Base-by-base conservation (phyloP, 2,888 invertebrate genomes). In the Calameuta filiformis region DNA sequence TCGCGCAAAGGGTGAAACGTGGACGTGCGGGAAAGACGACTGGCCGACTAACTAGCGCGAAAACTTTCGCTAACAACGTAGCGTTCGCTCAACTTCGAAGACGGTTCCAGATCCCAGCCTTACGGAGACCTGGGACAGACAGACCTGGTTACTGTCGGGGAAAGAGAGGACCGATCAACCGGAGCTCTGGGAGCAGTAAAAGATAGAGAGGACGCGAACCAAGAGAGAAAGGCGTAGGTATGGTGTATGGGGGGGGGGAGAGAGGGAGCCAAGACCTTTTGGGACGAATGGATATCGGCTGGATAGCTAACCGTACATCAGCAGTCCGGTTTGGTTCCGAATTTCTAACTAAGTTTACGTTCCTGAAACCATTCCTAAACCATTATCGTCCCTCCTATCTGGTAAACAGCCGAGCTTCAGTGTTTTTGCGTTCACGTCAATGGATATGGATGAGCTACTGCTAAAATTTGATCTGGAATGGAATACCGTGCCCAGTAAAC, bases 31-130 rank as follows among this genome's bases (percentile, higher is more conserved):
- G 80, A 83, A 82, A 80, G 78, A 82, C 80, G 82, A 76, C 82
- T 82, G 79, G 85, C 78, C 79, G 78, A 87, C 83, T 87, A 87
- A 86, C 87, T 86, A 86, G 86, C 83, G 80, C 81, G 84, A 84
- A 83, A 86, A 86, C 81, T 87, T 86, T 86, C 82, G 68, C 85
- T 85, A 86, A 86, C 86, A 86, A 86, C 84, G 81, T 85, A 79
- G 56, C 80, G 73, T 68, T 73, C 75, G 30, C 73, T 71, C 71
- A 77, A 73, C 77, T 76, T 73, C 74, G 68, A 23, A 35, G 75
- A 68, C 77, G 80, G 23, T 56, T 23, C 56, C 56, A 56, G 56
- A 15, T 56, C 56, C 23, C 23, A 23, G 23, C 56, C 23, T 23
- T 2, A 23, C 56, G 6, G 9, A 23, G 56, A 23, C 23, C 9